Conservation (phyloP, 2,888 invertebrate genomes). For the Imbricaverruca yamaguchii region DNA sequence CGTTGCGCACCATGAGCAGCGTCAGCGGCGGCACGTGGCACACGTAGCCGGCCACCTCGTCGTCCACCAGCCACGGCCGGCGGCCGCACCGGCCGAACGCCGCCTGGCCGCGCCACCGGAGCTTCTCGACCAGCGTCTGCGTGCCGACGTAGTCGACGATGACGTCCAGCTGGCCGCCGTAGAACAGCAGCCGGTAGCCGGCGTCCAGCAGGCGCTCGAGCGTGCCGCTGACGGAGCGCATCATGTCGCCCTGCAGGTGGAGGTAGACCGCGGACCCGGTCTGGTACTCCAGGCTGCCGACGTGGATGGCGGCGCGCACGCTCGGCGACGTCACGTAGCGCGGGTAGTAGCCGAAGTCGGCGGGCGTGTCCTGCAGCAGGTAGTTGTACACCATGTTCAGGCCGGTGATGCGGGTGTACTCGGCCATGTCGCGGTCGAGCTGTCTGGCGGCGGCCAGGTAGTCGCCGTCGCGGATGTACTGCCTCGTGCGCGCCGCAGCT, state of each 20-base stretch:
- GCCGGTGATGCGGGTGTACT: constrained; percentile 51
- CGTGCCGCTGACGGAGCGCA: constrained; percentile 63
- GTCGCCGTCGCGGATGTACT: neutral
- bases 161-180: constrained; percentile 85
- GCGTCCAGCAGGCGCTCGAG: constrained; percentile 35
- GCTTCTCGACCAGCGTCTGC: constrained; percentile 61
- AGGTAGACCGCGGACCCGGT: constrained; percentile 55
- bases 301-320: constrained; percentile 69
- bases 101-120: constrained; percentile 59
- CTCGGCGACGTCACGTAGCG: constrained; percentile 55
- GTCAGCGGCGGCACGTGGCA: constrained; percentile 62
- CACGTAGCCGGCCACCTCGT: constrained; percentile 64
- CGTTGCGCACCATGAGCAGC: constrained; percentile 65
- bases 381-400: constrained; percentile 68
- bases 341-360: neutral
- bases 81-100: constrained; percentile 46
- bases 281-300: constrained; percentile 68
- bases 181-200: constrained; percentile 64
- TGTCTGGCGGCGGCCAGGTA: neutral
- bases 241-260: constrained; percentile 64
- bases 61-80: constrained; percentile 55
- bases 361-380: constrained; percentile 52
- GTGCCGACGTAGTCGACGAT: constrained; percentile 83
- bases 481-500: constrained; percentile 32
- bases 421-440: neutral